Conservation (phyloP, 2,113 vertebrate species). For the Neotoma lepida region DNA sequence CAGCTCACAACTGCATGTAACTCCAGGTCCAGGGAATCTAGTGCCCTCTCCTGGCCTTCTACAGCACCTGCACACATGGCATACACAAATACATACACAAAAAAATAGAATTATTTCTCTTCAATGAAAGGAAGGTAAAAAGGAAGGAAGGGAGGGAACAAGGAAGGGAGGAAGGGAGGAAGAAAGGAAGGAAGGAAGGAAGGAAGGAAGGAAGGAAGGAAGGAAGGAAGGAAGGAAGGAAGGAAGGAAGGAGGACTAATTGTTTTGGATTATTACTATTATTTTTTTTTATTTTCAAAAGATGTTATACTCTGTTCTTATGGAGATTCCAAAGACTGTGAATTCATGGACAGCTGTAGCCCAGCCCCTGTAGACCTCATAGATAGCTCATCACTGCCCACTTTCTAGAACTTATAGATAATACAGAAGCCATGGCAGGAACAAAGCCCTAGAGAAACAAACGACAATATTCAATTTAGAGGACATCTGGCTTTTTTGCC, state of each 20-base stretch:
- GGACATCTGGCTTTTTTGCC: not conserved
- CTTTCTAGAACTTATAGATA: not conserved
- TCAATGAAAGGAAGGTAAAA: not conserved
- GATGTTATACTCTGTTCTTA: not conserved
- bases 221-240: too few species aligned
- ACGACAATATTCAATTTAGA: not conserved
- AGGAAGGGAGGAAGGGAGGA: not conserved
- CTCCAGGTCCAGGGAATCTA: not conserved
- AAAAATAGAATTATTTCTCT: not conserved
- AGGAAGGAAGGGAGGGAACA: too few species aligned
- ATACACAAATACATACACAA: not conserved
- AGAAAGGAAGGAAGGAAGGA: not conserved
- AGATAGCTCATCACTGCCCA: not conserved
- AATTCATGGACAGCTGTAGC: accelerated
- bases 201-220: too few species aligned
- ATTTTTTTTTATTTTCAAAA: not conserved
- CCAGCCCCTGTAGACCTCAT: too few species aligned
- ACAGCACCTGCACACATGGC: not conserved
- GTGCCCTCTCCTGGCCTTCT: not conserved
- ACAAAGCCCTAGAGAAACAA: not conserved
- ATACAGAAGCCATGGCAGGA: not conserved
- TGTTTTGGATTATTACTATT: not conserved
- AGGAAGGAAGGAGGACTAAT: too few species aligned
- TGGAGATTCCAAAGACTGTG: not conserved
- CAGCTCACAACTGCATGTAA: not conserved